Evolutionary conservation across 2,797 vertebrate species (phyloP).

Genomic region (Enteromius argenteus): DNA sequence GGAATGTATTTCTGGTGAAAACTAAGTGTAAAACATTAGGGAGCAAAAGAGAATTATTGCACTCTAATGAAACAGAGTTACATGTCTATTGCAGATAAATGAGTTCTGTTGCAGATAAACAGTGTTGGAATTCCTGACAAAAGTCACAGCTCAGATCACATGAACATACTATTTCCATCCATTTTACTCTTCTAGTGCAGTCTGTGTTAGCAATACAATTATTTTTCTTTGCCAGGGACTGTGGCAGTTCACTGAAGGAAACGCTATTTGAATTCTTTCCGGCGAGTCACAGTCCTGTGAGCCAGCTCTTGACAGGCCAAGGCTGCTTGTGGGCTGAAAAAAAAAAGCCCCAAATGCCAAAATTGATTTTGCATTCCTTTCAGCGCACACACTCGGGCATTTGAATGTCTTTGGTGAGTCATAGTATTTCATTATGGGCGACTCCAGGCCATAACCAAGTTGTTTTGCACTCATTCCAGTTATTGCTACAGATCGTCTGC

Average conservation of each 20-base stretch:
- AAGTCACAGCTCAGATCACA: conserved; percentile 16
- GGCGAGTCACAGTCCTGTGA: conserved; percentile 38
- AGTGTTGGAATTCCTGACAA: not conserved
- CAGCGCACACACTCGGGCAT: conserved; percentile 31
- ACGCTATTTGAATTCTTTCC: conserved; percentile 51
- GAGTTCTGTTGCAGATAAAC: conserved; percentile 3
- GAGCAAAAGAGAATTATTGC: not conserved
- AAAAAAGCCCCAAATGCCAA: conserved; percentile 47
- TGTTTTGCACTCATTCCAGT: conserved; percentile 39
- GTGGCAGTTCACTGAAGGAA: conserved; percentile 29
- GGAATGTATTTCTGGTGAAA: not conserved
- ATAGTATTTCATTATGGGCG: conserved; percentile 37
- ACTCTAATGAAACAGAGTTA: not conserved
- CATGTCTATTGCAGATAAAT: conserved; percentile 15
- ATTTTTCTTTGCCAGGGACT: conserved; percentile 29
- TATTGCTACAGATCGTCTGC: not conserved
- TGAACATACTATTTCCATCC: conserved; percentile 7
- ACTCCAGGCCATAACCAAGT: conserved; percentile 37
- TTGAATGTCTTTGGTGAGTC: conserved; percentile 52
- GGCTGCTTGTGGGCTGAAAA: conserved; percentile 45
- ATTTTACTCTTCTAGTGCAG: conserved; percentile 20
- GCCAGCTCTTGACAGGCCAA: conserved; percentile 47
- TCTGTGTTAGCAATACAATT: conserved; percentile 12
- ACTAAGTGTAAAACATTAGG: not conserved
- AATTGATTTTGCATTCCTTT: conserved; percentile 39